Percentiles rank a stretch among this genome's conserved stretches.
These are phyloP conservation scores for Cynopterus brachyotis DNA, from an alignment of 2,113 vertebrate species.

Conservation along the genomic window DNA sequence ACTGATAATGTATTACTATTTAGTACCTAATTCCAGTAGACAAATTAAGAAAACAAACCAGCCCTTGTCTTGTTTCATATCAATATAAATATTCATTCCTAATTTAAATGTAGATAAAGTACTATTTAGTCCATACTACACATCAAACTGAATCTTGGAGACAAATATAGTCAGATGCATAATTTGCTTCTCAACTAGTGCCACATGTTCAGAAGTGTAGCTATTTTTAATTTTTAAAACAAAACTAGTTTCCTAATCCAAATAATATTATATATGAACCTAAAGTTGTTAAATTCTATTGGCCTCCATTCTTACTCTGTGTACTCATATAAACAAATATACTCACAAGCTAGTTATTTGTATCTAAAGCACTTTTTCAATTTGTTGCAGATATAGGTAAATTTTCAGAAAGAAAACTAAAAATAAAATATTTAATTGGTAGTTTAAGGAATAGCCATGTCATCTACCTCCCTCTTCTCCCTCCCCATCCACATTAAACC, in stretches of 20 bases:
- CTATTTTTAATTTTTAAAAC: not conserved
- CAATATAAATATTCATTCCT: not conserved
- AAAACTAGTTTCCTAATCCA: not conserved
- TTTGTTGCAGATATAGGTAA: not conserved
- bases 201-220: not conserved
- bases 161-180: not conserved
- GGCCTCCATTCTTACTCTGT: not conserved
- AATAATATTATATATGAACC: not conserved
- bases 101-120: constrained; percentile 17
- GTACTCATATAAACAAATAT: not conserved
- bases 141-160: constrained; percentile 31
- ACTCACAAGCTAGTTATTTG: not conserved
- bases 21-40: constrained; percentile 11
- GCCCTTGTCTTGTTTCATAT: not conserved
- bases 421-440: not conserved
- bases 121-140: not conserved
- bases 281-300: not conserved
- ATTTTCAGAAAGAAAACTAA: not conserved
- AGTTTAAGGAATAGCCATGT: not conserved
- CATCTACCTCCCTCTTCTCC: not conserved
- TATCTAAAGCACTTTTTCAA: not conserved
- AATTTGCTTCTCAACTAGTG: constrained; percentile 24
- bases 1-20: not conserved
- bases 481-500: not conserved
- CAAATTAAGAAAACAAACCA: constrained; percentile 28